Evolutionary conservation across 1,140 invertebrate species (phyloP).

Genomic region (Zaprionus gabonicus): DNA sequence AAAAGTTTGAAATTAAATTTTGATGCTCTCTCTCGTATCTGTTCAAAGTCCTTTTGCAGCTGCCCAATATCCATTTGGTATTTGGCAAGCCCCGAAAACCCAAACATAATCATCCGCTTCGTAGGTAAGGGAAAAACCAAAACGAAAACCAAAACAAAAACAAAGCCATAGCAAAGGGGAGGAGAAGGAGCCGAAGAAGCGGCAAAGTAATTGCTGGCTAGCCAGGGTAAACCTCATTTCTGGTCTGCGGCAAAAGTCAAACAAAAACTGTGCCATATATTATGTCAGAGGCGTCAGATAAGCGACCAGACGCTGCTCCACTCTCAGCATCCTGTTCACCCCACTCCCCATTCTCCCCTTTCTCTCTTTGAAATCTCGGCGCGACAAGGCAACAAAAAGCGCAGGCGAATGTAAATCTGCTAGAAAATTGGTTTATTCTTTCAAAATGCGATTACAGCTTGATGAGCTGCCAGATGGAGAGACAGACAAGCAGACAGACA

Average conservation of each 20-base stretch:
- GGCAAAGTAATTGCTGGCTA: slow-evolving; percentile 60
- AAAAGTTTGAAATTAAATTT: slow-evolving; percentile 43
- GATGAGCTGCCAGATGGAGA: slow-evolving; percentile 57
- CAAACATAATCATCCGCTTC: slow-evolving; percentile 49
- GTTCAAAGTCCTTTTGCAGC: slow-evolving; percentile 6
- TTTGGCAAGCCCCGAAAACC: slow-evolving; percentile 32
- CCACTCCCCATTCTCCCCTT: too few species aligned
- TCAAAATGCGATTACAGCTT: slow-evolving; percentile 71
- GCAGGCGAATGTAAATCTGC: slow-evolving; percentile 69
- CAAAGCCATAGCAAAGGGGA: background rate
- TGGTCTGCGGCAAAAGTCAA: slow-evolving; percentile 57
- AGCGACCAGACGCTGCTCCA: slow-evolving; percentile 46
- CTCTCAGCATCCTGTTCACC: background rate
- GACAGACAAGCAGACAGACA: background rate
- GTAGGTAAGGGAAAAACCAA: slow-evolving; percentile 40
- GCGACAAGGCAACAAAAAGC: slow-evolving; percentile 35
- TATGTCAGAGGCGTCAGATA: slow-evolving; percentile 80
- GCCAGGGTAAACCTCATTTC: slow-evolving; percentile 50
- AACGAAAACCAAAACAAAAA: slow-evolving; percentile 7
- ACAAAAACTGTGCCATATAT: slow-evolving; percentile 74
- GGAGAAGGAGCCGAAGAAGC: background rate
- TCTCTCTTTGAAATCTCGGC: slow-evolving; percentile 12
- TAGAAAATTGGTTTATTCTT: slow-evolving; percentile 74
- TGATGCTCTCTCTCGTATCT: slow-evolving; percentile 13
- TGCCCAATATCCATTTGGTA: slow-evolving; percentile 34